These are phyloP conservation scores for Mythimna impura DNA, from an alignment of 2,888 invertebrate species.

Conservation along the genomic window DNA sequence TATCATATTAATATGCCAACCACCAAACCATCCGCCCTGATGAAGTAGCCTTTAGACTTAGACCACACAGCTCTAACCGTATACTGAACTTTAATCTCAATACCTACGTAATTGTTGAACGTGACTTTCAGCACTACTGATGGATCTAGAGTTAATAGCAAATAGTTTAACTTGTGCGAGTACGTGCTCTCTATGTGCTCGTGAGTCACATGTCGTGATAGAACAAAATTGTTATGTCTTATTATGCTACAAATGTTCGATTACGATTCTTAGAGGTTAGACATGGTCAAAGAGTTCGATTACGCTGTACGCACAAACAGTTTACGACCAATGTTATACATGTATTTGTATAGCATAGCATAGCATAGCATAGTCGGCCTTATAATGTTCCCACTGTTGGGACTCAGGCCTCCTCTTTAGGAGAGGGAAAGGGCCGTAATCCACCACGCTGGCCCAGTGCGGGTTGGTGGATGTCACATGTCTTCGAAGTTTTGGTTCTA, in stretches of 20 bases:
- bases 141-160: constrained; percentile 55
- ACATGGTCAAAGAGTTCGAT: constrained; percentile 5
- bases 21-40: background rate
- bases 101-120: constrained; percentile 63
- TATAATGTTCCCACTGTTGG: too few species aligned
- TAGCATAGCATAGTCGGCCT: too few species aligned
- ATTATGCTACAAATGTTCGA: constrained; percentile 35
- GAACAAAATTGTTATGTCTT: constrained; percentile 49
- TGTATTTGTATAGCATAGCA: too few species aligned
- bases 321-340: background rate
- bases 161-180: constrained; percentile 46
- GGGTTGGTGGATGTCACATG: too few species aligned
- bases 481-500: too few species aligned
- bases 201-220: constrained; percentile 48
- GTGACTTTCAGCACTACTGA: constrained; percentile 53
- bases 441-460: too few species aligned
- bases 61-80: constrained; percentile 39
- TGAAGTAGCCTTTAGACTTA: constrained; percentile 5
- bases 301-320: background rate
- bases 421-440: too few species aligned
- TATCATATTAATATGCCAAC: background rate
- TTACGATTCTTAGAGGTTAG: constrained; percentile 20
- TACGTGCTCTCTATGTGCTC: constrained; percentile 29
- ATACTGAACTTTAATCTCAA: constrained; percentile 58
- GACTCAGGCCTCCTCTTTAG: too few species aligned